Evolutionary conservation across 1,140 invertebrate species (phyloP).

Genomic region (Yoshiicerus persimilis): DNA sequence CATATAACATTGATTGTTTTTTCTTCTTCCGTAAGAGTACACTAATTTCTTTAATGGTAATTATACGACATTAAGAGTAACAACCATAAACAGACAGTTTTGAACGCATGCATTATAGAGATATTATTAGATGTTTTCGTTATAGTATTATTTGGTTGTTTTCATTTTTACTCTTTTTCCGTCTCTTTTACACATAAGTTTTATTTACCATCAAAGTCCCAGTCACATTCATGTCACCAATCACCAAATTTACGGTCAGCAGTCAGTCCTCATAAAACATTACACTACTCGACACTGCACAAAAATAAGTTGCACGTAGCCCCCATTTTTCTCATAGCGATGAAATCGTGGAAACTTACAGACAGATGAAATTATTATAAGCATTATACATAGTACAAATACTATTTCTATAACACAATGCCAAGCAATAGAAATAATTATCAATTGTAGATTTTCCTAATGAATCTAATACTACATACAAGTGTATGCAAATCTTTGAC

Average conservation of each 20-base stretch:
- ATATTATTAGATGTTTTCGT: background rate
- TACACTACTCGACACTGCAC: background rate
- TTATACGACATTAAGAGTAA: background rate
- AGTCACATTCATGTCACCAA: too few species aligned
- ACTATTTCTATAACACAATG: too few species aligned
- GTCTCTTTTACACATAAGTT: too few species aligned
- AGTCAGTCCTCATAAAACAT: background rate
- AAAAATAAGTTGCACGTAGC: background rate
- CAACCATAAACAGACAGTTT: background rate
- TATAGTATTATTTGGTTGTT: background rate
- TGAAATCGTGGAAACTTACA: background rate
- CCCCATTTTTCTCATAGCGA: background rate
- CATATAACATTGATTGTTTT: background rate
- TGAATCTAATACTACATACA: background rate
- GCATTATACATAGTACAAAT: too few species aligned
- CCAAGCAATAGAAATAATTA: too few species aligned
- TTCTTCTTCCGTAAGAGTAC: background rate
- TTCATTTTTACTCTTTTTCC: background rate
- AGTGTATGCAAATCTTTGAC: too few species aligned
- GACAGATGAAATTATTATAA: too few species aligned
- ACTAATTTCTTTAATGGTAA: background rate
- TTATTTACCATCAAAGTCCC: background rate
- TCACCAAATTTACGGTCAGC: background rate
- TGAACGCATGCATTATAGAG: background rate
- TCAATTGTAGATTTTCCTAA: too few species aligned